Percentiles rank a stretch among this genome's conserved stretches.
These are phyloP conservation scores for Microplitis deprimator DNA, from an alignment of 2,888 invertebrate species.

Conservation along the genomic window DNA sequence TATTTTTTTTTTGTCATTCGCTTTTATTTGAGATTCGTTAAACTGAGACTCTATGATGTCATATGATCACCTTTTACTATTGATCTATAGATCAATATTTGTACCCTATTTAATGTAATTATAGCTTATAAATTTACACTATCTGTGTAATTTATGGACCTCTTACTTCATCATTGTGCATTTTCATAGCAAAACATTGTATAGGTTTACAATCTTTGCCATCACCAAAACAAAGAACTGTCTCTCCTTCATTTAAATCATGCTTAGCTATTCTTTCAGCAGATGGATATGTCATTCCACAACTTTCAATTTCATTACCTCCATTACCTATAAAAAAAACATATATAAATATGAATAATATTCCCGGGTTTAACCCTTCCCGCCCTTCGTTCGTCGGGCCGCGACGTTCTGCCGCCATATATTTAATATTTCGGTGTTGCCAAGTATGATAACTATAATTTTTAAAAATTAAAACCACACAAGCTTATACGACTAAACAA, in stretches of 20 bases:
- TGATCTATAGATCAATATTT: slow-evolving; percentile 6
- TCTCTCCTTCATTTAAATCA: slow-evolving; percentile 53
- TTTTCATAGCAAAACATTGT: slow-evolving; percentile 55
- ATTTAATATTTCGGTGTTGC: too few species aligned
- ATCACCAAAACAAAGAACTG: slow-evolving; percentile 55
- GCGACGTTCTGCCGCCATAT: too few species aligned
- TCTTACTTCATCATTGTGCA: slow-evolving; percentile 49
- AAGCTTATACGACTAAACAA: too few species aligned
- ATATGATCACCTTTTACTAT: background rate
- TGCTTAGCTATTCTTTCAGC: slow-evolving; percentile 52
- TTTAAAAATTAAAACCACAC: too few species aligned
- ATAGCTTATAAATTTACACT: background rate
- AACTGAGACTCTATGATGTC: slow-evolving; percentile 6
- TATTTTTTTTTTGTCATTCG: background rate
- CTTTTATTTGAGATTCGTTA: slow-evolving; percentile 1
- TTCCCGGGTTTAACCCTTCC: too few species aligned
- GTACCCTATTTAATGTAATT: slow-evolving; percentile 10
- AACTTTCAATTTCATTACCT: slow-evolving; percentile 46
- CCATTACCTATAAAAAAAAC: slow-evolving; percentile 26
- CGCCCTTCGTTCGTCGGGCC: too few species aligned
- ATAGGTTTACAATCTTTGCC: slow-evolving; percentile 55
- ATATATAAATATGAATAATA: too few species aligned
- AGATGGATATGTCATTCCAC: slow-evolving; percentile 48
- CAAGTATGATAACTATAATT: too few species aligned
- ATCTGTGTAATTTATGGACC: slow-evolving; percentile 40